phyloP scores from a whole-genome alignment of 2,888 invertebrate genomes.

The Drosophila colorata region DNA sequence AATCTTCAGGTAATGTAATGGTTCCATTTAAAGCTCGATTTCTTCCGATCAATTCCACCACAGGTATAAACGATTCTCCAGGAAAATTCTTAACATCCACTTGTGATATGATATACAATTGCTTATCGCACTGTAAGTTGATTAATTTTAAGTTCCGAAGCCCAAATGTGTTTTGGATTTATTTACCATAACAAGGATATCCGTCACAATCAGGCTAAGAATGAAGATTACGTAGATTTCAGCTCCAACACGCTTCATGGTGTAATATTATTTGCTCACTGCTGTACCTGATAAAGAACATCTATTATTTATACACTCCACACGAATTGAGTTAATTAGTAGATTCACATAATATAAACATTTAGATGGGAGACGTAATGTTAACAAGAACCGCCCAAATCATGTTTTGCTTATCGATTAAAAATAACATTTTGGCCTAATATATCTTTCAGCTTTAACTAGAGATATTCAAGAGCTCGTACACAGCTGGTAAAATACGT shows the following conservation, averaged over 20 bases:
- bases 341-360: neutral
- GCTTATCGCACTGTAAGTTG: neutral
- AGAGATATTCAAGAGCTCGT: neutral
- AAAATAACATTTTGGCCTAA: neutral
- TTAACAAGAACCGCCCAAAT: constrained; percentile 21
- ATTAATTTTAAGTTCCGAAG: neutral
- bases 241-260: constrained; percentile 3
- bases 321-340: neutral
- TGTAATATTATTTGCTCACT: neutral
- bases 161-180: neutral
- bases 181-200: constrained; percentile 11
- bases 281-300: neutral
- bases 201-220: neutral
- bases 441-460: neutral
- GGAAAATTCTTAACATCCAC: constrained; percentile 17
- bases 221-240: neutral
- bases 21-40: constrained; percentile 62
- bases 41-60: constrained; percentile 46
- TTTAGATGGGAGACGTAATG: neutral
- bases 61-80: neutral
- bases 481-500: neutral
- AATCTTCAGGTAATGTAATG: constrained; percentile 30
- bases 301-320: constrained; percentile 11
- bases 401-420: constrained; percentile 4
- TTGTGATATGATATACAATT: constrained; percentile 9